These are phyloP conservation scores for Eristalis intricaria DNA, from an alignment of 2,888 invertebrate genomes.

Conservation along the genomic window DNA sequence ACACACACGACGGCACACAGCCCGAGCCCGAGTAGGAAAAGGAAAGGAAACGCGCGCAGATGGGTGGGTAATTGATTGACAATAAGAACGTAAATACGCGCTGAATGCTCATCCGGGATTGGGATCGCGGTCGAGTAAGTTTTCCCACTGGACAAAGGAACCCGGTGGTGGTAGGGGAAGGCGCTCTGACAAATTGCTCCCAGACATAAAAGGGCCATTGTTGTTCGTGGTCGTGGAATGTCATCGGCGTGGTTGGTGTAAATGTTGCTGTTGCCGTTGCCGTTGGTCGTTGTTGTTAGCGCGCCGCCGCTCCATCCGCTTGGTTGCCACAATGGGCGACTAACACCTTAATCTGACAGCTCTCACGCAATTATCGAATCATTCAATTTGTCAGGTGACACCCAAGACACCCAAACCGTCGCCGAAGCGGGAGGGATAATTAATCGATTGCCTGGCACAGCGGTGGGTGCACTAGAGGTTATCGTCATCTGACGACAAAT, in stretches of 20 bases:
- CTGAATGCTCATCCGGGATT: slow-evolving; percentile 42
- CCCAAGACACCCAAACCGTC: slow-evolving; percentile 42
- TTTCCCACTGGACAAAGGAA: slow-evolving; percentile 58
- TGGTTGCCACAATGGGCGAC: slow-evolving; percentile 34
- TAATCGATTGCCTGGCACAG: slow-evolving; percentile 54
- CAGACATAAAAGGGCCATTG: slow-evolving; percentile 65
- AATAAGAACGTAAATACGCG: slow-evolving; percentile 61
- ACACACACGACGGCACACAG: background rate
- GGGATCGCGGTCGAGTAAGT: slow-evolving; percentile 34
- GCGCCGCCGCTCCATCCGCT: background rate
- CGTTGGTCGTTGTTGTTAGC: slow-evolving; percentile 3
- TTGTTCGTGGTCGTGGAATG: slow-evolving; percentile 62
- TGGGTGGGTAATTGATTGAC: slow-evolving; percentile 69
- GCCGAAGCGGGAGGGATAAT: slow-evolving; percentile 64
- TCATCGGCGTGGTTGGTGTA: slow-evolving; percentile 34
- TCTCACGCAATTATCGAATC: slow-evolving; percentile 73
- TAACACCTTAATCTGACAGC: slow-evolving; percentile 71
- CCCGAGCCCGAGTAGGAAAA: background rate
- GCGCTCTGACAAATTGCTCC: slow-evolving; percentile 63
- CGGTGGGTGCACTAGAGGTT: slow-evolving; percentile 18
- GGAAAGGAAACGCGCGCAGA: background rate
- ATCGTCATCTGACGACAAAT: slow-evolving; percentile 57
- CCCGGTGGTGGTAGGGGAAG: background rate
- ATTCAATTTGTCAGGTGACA: slow-evolving; percentile 74
- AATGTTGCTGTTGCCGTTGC: background rate